Conservation (phyloP, 2,888 invertebrate genomes). For the Eupithecia inturbata region DNA sequence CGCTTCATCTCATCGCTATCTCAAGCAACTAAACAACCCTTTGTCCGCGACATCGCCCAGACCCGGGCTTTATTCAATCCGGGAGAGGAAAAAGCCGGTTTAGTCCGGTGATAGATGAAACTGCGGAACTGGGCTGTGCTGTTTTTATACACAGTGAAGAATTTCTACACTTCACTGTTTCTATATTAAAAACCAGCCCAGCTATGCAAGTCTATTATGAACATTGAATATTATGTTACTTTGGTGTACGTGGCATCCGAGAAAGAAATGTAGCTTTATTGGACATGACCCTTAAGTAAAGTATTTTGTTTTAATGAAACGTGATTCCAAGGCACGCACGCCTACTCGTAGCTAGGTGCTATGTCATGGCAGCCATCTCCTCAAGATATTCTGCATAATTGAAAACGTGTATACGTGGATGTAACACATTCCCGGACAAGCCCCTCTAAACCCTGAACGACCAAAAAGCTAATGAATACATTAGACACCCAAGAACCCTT, state of each 20-base stretch:
- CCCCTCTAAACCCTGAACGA: not conserved
- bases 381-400: not conserved
- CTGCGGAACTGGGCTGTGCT: not conserved
- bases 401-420: not conserved
- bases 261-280: not conserved
- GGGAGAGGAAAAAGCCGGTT: constrained; percentile 22
- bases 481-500: not conserved
- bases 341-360: too few species aligned
- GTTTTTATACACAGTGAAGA: not conserved
- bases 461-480: not conserved
- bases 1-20: constrained; percentile 5
- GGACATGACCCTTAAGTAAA: not conserved
- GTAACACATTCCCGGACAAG: not conserved
- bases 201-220: not conserved
- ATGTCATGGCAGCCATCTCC: not conserved
- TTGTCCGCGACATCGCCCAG: constrained; percentile 23
- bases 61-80: constrained; percentile 41
- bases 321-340: too few species aligned
- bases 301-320: not conserved
- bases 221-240: not conserved
- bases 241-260: not conserved
- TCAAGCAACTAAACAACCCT: constrained; percentile 13
- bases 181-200: not conserved
- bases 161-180: not conserved
- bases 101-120: constrained; percentile 13